Percentiles rank a stretch among this genome's conserved stretches.
Evolutionary conservation across 1,140 invertebrate genomes (phyloP).

Genomic region (Ostrea edulis): DNA sequence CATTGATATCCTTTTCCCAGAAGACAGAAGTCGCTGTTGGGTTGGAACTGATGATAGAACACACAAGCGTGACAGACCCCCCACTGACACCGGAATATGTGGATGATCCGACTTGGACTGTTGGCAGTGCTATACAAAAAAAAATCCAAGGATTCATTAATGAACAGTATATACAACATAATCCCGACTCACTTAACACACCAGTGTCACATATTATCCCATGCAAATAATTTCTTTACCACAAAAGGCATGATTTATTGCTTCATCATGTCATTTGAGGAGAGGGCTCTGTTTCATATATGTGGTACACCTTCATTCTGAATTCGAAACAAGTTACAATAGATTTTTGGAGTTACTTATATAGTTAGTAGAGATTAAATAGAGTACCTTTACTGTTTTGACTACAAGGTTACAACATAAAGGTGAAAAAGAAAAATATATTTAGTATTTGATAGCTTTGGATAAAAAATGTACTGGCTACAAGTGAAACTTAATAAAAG

Average conservation of each 20-base stretch:
- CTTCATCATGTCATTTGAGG: neutral
- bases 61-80: slow-evolving; percentile 36
- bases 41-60: slow-evolving; percentile 42
- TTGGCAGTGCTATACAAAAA: slow-evolving; percentile 44
- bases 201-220: neutral
- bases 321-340: neutral
- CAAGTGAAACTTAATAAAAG: too few relatives aligned
- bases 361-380: neutral
- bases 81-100: slow-evolving; percentile 44
- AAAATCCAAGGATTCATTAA: neutral
- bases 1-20: slow-evolving; percentile 49
- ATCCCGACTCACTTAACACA: neutral
- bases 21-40: slow-evolving; percentile 41
- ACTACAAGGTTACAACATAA: neutral
- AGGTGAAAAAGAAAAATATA: neutral
- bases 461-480: neutral
- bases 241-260: neutral
- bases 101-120: slow-evolving; percentile 41
- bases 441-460: neutral
- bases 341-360: neutral
- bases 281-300: too few relatives aligned
- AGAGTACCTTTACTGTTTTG: neutral
- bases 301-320: neutral
- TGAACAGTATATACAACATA: neutral
- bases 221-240: neutral